Percentiles rank a stretch among this genome's conserved stretches.
Evolutionary conservation across 2,888 invertebrate genomes (phyloP).

Genomic region (Hemithea aestivaria): DNA sequence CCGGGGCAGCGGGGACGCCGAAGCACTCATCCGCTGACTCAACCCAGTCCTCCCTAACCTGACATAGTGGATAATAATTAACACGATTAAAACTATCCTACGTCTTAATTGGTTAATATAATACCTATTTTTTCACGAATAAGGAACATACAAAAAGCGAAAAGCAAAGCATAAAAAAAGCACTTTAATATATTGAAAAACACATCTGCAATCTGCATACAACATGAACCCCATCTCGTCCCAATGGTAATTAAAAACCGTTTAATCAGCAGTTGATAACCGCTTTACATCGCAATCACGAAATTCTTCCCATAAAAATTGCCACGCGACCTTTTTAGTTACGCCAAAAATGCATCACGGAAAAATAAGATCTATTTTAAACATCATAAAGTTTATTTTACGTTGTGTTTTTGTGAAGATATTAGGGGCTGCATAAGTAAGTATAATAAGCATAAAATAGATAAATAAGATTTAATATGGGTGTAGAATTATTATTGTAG

Average conservation of each 20-base stretch:
- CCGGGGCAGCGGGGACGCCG: too few relatives aligned
- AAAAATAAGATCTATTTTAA: slow-evolving; percentile 8
- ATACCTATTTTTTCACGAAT: too few relatives aligned
- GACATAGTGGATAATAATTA: too few relatives aligned
- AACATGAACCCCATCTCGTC: background rate
- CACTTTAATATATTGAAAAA: too few relatives aligned
- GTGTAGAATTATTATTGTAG: slow-evolving; percentile 20
- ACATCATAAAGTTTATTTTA: background rate
- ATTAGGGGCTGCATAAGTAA: slow-evolving; percentile 23
- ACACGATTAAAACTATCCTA: too few relatives aligned
- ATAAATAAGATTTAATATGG: slow-evolving; percentile 33
- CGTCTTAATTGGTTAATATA: too few relatives aligned
- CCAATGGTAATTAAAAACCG: slow-evolving; percentile 21
- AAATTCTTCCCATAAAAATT: slow-evolving; percentile 63
- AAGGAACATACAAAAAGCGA: too few relatives aligned
- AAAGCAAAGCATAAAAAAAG: too few relatives aligned
- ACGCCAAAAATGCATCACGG: slow-evolving; percentile 31
- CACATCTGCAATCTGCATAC: too few relatives aligned
- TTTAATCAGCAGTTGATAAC: slow-evolving; percentile 32
- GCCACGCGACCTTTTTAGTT: slow-evolving; percentile 65
- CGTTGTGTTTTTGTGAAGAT: background rate
- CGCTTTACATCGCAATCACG: slow-evolving; percentile 36
- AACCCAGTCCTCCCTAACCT: too few relatives aligned
- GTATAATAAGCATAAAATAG: slow-evolving; percentile 32
- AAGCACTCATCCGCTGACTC: too few relatives aligned